phyloP scores from a whole-genome alignment of 2,888 invertebrate genomes.

The Trachelus iudaicus region DNA sequence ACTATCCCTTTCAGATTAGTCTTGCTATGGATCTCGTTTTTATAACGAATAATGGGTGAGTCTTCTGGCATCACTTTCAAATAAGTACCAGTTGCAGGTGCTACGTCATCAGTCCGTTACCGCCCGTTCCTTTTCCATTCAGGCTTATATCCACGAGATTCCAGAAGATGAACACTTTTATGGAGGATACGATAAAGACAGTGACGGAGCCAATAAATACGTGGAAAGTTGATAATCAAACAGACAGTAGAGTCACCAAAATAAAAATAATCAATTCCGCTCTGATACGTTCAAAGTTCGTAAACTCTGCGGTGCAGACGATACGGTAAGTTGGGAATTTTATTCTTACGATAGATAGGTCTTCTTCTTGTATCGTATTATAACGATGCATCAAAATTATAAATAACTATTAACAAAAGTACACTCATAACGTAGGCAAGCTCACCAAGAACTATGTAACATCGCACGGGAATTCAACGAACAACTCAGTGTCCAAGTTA shows the following conservation, averaged over 20 bases:
- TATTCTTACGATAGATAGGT: not conserved
- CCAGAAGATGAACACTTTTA: not conserved
- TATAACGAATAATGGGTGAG: not conserved
- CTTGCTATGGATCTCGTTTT: not conserved
- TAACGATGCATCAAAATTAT: not conserved
- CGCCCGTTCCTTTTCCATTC: not conserved
- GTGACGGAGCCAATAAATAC: not conserved
- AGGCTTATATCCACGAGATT: not conserved
- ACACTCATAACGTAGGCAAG: conserved; percentile 10
- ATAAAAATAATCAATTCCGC: not conserved
- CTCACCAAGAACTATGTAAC: conserved; percentile 21
- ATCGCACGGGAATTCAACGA: conserved; percentile 10
- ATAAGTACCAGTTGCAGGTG: not conserved
- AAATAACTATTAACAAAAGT: not conserved
- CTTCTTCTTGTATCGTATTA: not conserved
- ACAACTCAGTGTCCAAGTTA: conserved; percentile 12
- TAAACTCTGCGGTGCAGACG: not conserved
- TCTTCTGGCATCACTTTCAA: not conserved
- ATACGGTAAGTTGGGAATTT: not conserved
- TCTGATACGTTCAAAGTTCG: not conserved
- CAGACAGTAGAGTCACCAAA: not conserved
- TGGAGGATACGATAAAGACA: not conserved
- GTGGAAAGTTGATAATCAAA: not conserved
- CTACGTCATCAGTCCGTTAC: not conserved
- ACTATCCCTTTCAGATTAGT: not conserved